Evolutionary conservation across 2,113 vertebrate species (phyloP), one percentile per base, ranked within the genome.

Genomic region (Esox niger): DNA sequence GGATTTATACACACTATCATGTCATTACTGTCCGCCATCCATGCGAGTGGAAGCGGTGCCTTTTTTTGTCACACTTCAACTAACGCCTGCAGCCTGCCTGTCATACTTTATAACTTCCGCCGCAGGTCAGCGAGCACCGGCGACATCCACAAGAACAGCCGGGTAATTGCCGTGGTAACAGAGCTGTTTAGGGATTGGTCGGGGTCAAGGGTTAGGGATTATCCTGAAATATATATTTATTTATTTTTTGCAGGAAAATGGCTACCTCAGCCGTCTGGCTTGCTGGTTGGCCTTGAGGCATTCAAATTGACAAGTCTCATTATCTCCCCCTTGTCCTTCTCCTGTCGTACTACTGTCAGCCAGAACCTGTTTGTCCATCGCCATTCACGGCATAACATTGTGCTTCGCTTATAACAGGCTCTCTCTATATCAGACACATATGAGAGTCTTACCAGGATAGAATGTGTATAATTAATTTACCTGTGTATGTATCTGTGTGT

Each of bases 261-360:
- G 77, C 68, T 64, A 69, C 79, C 73, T 76, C 54, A 61, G 79
- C 78, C 68, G 65, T 81, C 76, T 61, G 64, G 63, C 67, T 71
- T 78, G 79, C 79, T 77, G 64, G 65, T 83, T 77, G 74, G 84
- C 82, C 83, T 82, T 80, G 70, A 87, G 87, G 84, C 88, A 88
- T 89, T 90, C 81, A 87, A 88, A 86, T 88, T 87, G 88, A 90
- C 87, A 86, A 75, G 71, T 84, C 86, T 91, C 86, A 89, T 89
- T 91, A 91, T 83, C 73, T 84, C 81, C 82, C 80, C 17, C 49
- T 21, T 3, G n/a, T 4, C 49, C 17, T 23, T 75, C 56, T 47
- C 54, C 66, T 55, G 13, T 13, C 31, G 13, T 54, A 82, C 29
- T 69, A 82, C 86, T 88, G 87, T 90, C 90, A 91, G 76, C 87